Evolutionary conservation across 2,113 vertebrate genomes (phyloP), one percentile per base, ranked within the genome.

Genomic region (Mormoops blainvillei): DNA sequence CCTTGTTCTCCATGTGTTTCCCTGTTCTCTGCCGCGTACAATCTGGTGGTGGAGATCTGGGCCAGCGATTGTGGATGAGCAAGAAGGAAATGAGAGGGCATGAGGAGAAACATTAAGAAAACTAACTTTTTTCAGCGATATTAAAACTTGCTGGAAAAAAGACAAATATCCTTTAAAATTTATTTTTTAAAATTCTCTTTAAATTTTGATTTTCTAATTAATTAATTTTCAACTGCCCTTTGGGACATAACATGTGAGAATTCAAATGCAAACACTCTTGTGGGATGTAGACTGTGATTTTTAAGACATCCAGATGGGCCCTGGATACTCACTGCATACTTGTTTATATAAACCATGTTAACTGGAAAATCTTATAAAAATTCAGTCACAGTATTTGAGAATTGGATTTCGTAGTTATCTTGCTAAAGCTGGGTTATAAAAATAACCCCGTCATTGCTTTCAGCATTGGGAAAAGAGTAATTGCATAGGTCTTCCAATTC

Each of bases 11-110:
- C 14, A 0, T 80, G 82, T 77, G 70, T 68, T 91, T 90, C 82
- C 56, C 78, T 2, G 28, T 93, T 94, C 56, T 93, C 82, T 71
- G n/a, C 70, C 88, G 54, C 71, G 76, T 63, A 67, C 70, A 73
- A 81, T 94, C 74, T 87, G 58, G 36, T 87, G 38, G 45, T 94
- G 22, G 67, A 95, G 87, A 96, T 92, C 43, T 80, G 88, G 91
- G 89, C 54, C 93, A 81, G 50, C 81, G 83, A 95, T 88, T 95
- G 65, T 58, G 68, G 41, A 22, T 77, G 36, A 36, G 19, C 26
- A 1, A 77, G 76, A 87, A 95, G 48, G 77, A 98, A 92, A 82
- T 77, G 22, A 89, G 38, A 76, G 28, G 54, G 19, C 45, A 67
- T 31, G 50, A 20, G 22, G 31, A 77, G 41, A 86, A 95, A 87